These are phyloP conservation scores for Pyrocephalus nanus DNA, from an alignment of 2,797 vertebrate genomes.

Conservation along the genomic window DNA sequence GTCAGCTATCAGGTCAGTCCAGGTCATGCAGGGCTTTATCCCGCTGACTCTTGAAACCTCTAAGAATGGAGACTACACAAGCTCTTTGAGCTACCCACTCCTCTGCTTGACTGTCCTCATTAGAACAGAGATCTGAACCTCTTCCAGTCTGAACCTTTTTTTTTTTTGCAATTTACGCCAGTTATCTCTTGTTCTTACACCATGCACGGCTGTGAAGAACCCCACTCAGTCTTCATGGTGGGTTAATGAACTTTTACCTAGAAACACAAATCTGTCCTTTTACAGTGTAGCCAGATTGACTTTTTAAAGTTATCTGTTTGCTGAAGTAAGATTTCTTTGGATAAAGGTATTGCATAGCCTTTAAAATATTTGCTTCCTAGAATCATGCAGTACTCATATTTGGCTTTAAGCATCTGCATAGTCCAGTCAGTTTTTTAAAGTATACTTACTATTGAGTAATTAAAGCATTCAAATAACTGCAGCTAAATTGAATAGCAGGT, in stretches of 20 bases:
- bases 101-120: background rate
- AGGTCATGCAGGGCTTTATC: background rate
- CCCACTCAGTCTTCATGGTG: background rate
- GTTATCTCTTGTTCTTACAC: background rate
- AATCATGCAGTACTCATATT: background rate
- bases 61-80: background rate
- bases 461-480: background rate
- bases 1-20: background rate
- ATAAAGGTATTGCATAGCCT: background rate
- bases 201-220: background rate
- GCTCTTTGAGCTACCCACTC: background rate
- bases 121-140: background rate
- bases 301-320: background rate
- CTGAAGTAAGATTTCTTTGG: background rate
- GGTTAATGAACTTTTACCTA: background rate
- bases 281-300: background rate
- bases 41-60: background rate
- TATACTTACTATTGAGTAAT: background rate
- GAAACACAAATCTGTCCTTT: background rate
- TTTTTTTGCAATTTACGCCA: background rate
- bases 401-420: background rate
- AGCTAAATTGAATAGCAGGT: background rate
- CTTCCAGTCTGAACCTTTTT: background rate
- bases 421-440: background rate
- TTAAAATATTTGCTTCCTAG: background rate